Conservation (phyloP, 2,797 vertebrate genomes). For the Notolepis coatsorum region DNA sequence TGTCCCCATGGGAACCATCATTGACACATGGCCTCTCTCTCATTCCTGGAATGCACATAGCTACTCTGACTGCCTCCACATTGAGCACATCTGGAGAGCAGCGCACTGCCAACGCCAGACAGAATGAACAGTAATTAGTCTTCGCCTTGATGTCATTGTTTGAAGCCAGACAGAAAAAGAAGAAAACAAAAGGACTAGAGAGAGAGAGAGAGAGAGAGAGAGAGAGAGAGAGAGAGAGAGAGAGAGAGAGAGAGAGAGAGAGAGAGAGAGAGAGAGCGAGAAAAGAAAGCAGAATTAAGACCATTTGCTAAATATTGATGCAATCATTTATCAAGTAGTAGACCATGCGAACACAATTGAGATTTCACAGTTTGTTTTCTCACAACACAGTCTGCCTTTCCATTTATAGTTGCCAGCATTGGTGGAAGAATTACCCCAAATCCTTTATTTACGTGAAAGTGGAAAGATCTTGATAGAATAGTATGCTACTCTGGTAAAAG, state of each 20-base stretch:
- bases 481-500: too few species aligned
- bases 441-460: too few species aligned
- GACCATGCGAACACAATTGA: slow-evolving; percentile 28
- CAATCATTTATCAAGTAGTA: slow-evolving; percentile 16
- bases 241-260: not conserved
- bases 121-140: slow-evolving; percentile 54
- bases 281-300: slow-evolving; percentile 31
- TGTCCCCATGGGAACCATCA: slow-evolving; percentile 35
- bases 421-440: too few species aligned
- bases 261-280: not conserved
- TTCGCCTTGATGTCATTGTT: slow-evolving; percentile 65
- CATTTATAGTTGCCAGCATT: slow-evolving; percentile 27
- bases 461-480: too few species aligned
- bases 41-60: slow-evolving; percentile 39
- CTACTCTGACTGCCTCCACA: slow-evolving; percentile 49
- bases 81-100: slow-evolving; percentile 64
- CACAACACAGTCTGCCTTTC: slow-evolving; percentile 40
- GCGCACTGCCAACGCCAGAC: slow-evolving; percentile 56
- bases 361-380: slow-evolving; percentile 39
- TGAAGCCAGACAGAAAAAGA: slow-evolving; percentile 50
- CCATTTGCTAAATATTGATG: slow-evolving; percentile 49
- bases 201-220: not conserved
- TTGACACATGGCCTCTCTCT: slow-evolving; percentile 37
- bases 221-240: not conserved
- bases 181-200: slow-evolving; percentile 9